Conservation (phyloP, 2,797 vertebrate genomes). For the Margarornis squamiger region DNA sequence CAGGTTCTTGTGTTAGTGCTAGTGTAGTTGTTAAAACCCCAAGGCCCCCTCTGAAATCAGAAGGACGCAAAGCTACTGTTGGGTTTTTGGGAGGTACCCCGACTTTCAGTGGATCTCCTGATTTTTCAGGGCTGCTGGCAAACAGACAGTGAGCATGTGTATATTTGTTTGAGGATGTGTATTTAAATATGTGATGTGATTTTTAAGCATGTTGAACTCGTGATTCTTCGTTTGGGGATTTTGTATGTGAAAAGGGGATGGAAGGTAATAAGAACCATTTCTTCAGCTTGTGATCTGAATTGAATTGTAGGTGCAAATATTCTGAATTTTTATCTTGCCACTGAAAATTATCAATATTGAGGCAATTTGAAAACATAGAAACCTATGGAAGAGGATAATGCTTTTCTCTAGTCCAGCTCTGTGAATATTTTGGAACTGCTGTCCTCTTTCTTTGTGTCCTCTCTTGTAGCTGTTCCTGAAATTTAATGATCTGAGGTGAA, state of each 20-base stretch:
- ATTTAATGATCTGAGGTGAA: not conserved
- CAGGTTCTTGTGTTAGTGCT: not conserved
- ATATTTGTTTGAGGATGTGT: not conserved
- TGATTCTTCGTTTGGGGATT: not conserved
- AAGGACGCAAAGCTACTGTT: not conserved
- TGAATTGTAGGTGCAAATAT: not conserved
- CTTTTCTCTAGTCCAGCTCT: not conserved
- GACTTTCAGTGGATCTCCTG: not conserved
- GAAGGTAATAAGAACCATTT: not conserved
- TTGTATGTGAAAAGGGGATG: not conserved
- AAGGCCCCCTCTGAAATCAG: not conserved
- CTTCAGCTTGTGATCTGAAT: not conserved
- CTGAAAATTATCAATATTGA: not conserved
- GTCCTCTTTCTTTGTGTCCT: not conserved
- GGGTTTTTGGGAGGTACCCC: rapidly evolving
- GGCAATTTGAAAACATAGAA: not conserved
- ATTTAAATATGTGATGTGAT: no score
- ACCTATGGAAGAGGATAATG: not conserved
- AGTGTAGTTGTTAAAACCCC: not conserved
- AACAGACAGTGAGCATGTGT: not conserved
- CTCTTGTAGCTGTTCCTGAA: not conserved
- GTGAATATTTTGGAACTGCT: not conserved
- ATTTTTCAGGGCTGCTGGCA: not conserved
- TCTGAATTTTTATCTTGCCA: not conserved
- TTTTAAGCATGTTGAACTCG: not conserved